Evolutionary conservation across 2,113 vertebrate species (phyloP), one percentile per base, ranked within the genome.

Genomic region (Xiphophorus couchianus): DNA sequence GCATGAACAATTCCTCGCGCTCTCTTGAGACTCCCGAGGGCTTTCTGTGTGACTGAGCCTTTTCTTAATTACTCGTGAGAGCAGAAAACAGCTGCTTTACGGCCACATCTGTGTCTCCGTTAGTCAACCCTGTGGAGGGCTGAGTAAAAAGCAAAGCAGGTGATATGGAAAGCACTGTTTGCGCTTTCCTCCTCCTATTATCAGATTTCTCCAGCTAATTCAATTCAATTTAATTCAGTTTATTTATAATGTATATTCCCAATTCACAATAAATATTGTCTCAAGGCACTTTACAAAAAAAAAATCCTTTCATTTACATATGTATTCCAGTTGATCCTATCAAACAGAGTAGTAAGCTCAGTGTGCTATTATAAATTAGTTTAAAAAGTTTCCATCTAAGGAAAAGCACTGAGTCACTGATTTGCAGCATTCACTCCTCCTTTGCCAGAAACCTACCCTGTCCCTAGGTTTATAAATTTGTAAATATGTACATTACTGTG

Each of bases 61-160:
- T 81, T 84, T 87, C 75, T 80, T 89, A 90, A 91, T 90, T 86
- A 88, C 88, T 86, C 88, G 81, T 84, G 86, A 87, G 84, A 90
- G 74, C 74, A 30, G 29, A 0, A 37, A 86, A 74, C 87, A 91
- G 87, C 85, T 91, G 91, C 76, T 88, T 66, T 64, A 69, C 85
- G 83, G 83, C 81, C 74, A 88, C 86, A 84, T 82, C 84, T 87
- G 81, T 62, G 76, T 85, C 76, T 77, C 71, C 82, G 76, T 85
- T 85, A 84, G 66, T 90, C 80, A 81, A 48, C 31, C 37, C 35
- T 42, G 17, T 30, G 65, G 65, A 65, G 51, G 35, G 12, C 22
- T 9, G n/a, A 69, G 62, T 69, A 61, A 60, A 71, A 78, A 79
- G 69, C 54, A 67, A 75, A 60, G 68, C 17, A 54, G 42, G 33